Conservation (phyloP, 2,113 vertebrate genomes). For the Nipponia nippon region DNA sequence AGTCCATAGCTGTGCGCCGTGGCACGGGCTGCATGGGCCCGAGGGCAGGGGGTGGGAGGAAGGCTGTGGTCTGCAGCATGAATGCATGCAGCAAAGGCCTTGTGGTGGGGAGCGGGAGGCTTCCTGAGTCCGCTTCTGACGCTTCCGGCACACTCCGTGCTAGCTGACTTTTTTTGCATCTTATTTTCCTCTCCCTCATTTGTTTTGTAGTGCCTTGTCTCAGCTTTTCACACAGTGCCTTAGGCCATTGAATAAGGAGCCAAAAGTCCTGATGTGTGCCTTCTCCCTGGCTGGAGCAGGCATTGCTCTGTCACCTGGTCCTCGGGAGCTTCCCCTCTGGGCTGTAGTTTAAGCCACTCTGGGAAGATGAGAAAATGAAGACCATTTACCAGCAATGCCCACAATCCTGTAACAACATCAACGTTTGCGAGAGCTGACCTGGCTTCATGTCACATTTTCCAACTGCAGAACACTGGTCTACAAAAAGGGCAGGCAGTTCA, state of each 20-base stretch:
- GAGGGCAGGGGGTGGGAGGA: neutral
- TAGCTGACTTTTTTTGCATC: accelerated
- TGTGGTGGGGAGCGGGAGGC: neutral
- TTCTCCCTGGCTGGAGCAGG: neutral
- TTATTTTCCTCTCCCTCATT: neutral
- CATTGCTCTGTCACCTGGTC: neutral
- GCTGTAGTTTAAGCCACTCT: neutral
- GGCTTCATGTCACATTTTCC: neutral
- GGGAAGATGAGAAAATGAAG: neutral
- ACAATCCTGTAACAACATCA: no score
- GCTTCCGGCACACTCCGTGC: neutral
- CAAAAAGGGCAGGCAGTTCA: neutral
- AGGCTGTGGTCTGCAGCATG: neutral
- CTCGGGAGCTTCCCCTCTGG: neutral
- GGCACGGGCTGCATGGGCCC: no score
- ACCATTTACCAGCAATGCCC: neutral
- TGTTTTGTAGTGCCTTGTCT: accelerated
- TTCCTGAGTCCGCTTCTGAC: neutral
- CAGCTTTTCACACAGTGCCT: neutral
- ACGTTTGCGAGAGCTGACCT: neutral
- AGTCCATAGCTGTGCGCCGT: neutral
- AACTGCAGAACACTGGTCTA: neutral
- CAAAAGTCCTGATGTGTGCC: neutral
- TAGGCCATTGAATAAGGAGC: neutral
- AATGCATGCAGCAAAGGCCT: neutral